Evolutionary conservation across 2,797 vertebrate species (phyloP), one percentile per base, ranked within the genome.

Genomic region (Huso huso): DNA sequence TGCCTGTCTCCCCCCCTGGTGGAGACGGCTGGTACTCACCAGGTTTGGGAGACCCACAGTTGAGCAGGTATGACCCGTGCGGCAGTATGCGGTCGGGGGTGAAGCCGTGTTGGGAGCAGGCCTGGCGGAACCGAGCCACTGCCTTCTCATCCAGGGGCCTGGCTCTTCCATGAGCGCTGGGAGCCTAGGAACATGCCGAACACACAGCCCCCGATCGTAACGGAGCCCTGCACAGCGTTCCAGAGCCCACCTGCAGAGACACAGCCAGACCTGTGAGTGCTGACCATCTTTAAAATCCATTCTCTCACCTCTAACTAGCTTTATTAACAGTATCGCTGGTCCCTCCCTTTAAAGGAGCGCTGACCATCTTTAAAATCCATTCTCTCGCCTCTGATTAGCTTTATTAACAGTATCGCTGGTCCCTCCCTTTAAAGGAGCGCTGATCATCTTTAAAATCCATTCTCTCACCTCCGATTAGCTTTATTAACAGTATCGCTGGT

Each of bases 31-130:
- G 37, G 8, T 12, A 80, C 81, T 48, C 49, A 91, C 89, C 90
- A 23, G 84, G 75, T 73, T 89, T 90, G 11, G 89, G 89, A 59
- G 89, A 92, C 13, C 90, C 90, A 63, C 89, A 89, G 81, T 92
- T 92, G 87, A 91, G 90, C 70, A 92, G 80, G 77, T 92, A 91
- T 57, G 90, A 90, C 10, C 90, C 89, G 49, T 92, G n/a, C 6
- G 90, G 90, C 61, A 92, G 61, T 69, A 92, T 88, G 72, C 88
- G 83, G 58, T 71, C 70, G 1, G 88, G 73, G 37, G 87, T 72
- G 50, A 86, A 88, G n/a, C 74, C 81, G 3, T 65, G 57, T 0
- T 69, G 65, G 58, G 68, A 63, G 12, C 86, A 84, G 0, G 77
- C 80, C 69, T 85, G 77, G 69, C 62, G 76, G 64, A 92, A 92